A percentile compares a stretch with the other conserved stretches of the same genome.
These are phyloP conservation scores for Anoplolepis gracilipes DNA, from an alignment of 1,140 invertebrate genomes.

Conservation along the genomic window DNA sequence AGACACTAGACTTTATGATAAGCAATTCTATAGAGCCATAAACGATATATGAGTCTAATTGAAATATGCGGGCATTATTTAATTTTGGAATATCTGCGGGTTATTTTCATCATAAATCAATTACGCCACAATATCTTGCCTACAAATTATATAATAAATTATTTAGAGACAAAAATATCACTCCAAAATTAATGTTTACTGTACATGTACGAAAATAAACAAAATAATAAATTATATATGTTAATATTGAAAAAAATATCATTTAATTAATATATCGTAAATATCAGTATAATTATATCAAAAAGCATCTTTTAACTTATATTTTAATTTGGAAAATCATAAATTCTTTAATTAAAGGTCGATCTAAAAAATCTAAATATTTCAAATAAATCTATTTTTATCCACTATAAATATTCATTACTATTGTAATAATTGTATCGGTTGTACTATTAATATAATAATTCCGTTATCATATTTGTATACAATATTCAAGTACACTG, in stretches of 20 bases:
- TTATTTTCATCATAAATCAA: slow-evolving; percentile 32
- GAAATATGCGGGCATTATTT: slow-evolving; percentile 34
- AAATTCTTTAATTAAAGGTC: not conserved
- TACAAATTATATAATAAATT: not conserved
- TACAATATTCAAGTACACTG: not conserved
- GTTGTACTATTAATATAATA: not conserved
- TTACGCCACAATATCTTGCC: not conserved
- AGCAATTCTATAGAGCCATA: not conserved
- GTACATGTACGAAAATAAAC: not conserved
- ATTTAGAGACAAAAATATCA: not conserved
- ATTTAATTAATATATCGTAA: not conserved
- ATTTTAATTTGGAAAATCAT: not conserved
- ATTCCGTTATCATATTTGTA: not conserved
- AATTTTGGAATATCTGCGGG: slow-evolving; percentile 35
- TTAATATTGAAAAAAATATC: slow-evolving; percentile 20
- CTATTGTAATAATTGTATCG: not conserved
- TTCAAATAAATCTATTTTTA: not conserved
- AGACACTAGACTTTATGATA: not conserved
- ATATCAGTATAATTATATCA: not conserved
- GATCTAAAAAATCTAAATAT: not conserved
- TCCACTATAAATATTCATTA: not conserved
- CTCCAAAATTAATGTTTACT: slow-evolving; percentile 27
- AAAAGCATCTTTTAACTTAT: not conserved
- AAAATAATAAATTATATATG: not conserved
- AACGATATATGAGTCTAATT: not conserved